A percentile compares a stretch with the other conserved stretches of the same genome.
Conservation (phyloP, 2,113 vertebrate species). For the Alexandromys fortis region DNA sequence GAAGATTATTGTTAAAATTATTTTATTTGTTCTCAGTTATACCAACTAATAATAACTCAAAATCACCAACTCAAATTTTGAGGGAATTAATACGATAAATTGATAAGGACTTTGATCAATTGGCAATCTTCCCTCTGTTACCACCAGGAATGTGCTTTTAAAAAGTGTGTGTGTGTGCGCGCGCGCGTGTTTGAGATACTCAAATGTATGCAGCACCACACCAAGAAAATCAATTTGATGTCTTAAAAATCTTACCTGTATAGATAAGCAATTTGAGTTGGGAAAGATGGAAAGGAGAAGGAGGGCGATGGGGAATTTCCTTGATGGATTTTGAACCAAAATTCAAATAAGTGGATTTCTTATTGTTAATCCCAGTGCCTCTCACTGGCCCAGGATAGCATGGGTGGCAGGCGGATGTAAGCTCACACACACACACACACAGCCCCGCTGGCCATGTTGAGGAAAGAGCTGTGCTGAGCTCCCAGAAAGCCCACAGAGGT, state of each 20-base stretch:
- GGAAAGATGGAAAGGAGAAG: background rate
- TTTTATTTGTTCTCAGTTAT: constrained; percentile 23
- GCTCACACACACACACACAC: too few relatives aligned
- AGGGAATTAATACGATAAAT: background rate
- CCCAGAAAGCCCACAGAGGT: background rate
- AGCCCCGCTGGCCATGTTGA: background rate
- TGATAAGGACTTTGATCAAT: background rate
- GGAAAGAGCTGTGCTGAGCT: background rate
- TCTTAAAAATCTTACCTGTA: background rate
- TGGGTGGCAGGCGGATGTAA: background rate
- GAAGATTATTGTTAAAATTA: background rate
- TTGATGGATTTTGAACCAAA: constrained; percentile 32
- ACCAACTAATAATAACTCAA: too few relatives aligned
- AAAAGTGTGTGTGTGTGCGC: background rate
- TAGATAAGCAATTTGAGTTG: background rate
- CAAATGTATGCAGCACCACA: background rate
- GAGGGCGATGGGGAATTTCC: background rate
- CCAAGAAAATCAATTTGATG: background rate
- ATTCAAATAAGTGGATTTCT: background rate
- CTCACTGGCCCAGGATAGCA: background rate
- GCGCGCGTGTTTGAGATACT: background rate
- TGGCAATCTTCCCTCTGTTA: background rate
- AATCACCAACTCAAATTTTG: background rate
- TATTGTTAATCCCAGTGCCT: background rate
- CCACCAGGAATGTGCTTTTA: background rate